A percentile compares a stretch with the other conserved stretches of the same genome.
These are phyloP conservation scores for Argentina silus DNA, from an alignment of 2,797 vertebrate genomes.

Conservation along the genomic window DNA sequence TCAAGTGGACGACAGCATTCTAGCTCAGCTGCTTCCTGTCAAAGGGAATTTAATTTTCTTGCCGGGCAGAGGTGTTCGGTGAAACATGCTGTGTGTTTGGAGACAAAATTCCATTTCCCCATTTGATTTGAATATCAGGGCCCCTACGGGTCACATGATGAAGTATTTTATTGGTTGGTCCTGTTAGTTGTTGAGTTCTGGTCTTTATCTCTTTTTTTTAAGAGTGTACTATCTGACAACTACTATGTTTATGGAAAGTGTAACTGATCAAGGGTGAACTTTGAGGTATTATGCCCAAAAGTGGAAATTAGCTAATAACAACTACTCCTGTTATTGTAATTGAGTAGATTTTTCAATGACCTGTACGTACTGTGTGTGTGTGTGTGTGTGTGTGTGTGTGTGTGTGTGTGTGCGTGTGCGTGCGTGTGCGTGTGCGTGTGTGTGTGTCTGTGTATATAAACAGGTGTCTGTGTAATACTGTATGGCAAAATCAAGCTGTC, in stretches of 20 bases:
- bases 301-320: no score
- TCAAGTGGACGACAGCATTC: constrained; percentile 53
- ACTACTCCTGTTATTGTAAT: no score
- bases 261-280: not conserved
- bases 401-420: not conserved
- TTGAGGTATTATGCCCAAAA: not conserved
- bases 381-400: not conserved
- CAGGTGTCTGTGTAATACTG: no score
- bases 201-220: not conserved
- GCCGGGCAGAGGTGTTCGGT: constrained; percentile 40
- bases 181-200: not conserved
- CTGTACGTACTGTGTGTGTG: not conserved
- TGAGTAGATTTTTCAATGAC: not conserved
- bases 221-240: no score
- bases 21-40: constrained; percentile 57
- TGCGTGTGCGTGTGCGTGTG: not conserved
- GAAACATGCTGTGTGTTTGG: constrained; percentile 1
- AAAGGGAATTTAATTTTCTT: constrained; percentile 44
- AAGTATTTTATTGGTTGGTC: no score
- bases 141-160: no score
- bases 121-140: no score
- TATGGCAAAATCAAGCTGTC: no score
- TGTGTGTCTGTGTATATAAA: not conserved
- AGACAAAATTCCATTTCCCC: not conserved
- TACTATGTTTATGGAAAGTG: not conserved